Evolutionary conservation across 2,797 vertebrate genomes (phyloP), one percentile per base, ranked within the genome.

Genomic region (Sphenodon punctatus): DNA sequence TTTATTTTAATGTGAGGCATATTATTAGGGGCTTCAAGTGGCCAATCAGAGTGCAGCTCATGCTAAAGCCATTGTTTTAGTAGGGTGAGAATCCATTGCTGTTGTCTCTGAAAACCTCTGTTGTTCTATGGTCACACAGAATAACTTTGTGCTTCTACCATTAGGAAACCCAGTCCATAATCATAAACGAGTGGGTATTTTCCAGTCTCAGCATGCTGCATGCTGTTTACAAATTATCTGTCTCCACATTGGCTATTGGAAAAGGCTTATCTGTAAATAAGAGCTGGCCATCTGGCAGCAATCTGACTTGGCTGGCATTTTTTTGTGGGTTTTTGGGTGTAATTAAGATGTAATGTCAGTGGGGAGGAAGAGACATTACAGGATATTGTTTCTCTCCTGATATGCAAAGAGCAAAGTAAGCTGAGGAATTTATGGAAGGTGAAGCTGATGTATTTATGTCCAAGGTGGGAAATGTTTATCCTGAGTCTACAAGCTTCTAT

Each of bases 221-320:
- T n/a, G n/a, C n/a, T n/a, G n/a, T n/a, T n/a, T n/a, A n/a, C n/a
- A 70, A 78, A 70, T 45, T 56, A 48, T 45, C 49, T 27, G 36
- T 92, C 89, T 90, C 86, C 77, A 82, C 76, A 51, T 55, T 65
- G 85, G 84, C 51, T 78, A 84, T 90, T 83, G 82, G 80, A 88
- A 88, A 88, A 89, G 86, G 88, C 89, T 91, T 83, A 90, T 90
- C 86, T 89, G 88, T 90, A 92, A 90, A 85, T 81, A 88, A 70
- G 25, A 51, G 55, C 73, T 86, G 69, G 86, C 91, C 88, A 90
- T 92, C 88, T 94, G 92, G 90, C 84, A 83, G 59, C 84, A 75
- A 81, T 89, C 74, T 70, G 81, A 84, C 78, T 58, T 91, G 77
- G 83, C 53, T 80, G 80, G 65, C 89, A 82, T 83, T 82, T 86